phyloP scores from a whole-genome alignment of 2,113 vertebrate species.

The Elephantulus edwardii region DNA sequence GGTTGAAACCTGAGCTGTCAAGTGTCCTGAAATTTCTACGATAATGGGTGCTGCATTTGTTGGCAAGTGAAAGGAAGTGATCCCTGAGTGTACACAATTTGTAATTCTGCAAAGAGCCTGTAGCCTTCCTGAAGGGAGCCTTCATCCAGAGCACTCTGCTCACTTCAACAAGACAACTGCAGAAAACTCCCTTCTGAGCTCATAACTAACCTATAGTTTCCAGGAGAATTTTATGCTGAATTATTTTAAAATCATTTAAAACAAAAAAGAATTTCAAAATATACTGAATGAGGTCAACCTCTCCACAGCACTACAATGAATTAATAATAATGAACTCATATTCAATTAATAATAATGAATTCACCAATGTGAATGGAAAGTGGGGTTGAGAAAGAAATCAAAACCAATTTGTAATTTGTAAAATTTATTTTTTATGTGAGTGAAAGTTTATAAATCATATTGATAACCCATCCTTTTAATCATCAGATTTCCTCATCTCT shows the following conservation, averaged over 20 bases:
- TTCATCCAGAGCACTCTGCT: not conserved
- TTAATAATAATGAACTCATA: too few species aligned
- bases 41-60: conserved; percentile 17
- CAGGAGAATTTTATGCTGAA: not conserved
- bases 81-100: not conserved
- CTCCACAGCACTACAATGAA: not conserved
- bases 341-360: too few species aligned
- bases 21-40: not conserved
- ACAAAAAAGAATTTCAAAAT: not conserved
- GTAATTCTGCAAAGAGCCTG: conserved; percentile 52
- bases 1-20: conserved; percentile 56
- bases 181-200: not conserved
- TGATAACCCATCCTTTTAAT: not conserved
- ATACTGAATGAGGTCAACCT: not conserved
- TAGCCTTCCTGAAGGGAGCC: conserved; percentile 59
- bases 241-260: not conserved
- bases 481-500: conserved; percentile 35
- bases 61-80: conserved; percentile 42
- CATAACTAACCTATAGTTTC: not conserved
- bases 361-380: not conserved
- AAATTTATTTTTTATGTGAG: too few species aligned
- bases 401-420: too few species aligned
- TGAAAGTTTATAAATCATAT: not conserved
- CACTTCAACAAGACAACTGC: not conserved
- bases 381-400: not conserved